Evolutionary conservation across 2,888 invertebrate genomes (phyloP).

Genomic region (Exocentrus adspersus): DNA sequence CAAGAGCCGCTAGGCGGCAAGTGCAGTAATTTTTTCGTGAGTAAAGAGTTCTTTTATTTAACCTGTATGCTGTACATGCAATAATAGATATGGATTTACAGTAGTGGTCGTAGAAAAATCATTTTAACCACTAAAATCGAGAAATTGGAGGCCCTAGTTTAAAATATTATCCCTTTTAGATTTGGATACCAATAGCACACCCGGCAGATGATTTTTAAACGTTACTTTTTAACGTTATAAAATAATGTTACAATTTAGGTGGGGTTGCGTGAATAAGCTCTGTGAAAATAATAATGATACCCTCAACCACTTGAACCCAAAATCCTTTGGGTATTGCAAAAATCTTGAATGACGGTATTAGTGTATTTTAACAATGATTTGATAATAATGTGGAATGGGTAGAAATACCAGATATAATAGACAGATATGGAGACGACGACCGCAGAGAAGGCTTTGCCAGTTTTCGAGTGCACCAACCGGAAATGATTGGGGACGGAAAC

Average conservation of each 20-base stretch:
- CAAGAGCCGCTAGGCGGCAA: too few species aligned
- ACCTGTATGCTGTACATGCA: too few species aligned
- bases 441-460: slow-evolving; percentile 54
- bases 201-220: background rate
- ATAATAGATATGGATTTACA: too few species aligned
- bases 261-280: slow-evolving; percentile 28
- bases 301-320: slow-evolving; percentile 34
- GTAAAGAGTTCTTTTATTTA: too few species aligned
- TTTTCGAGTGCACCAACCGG: slow-evolving; percentile 64
- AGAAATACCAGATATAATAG: slow-evolving; percentile 49
- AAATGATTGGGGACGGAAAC: slow-evolving; percentile 63
- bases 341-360: slow-evolving; percentile 35
- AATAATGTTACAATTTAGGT: background rate
- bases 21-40: too few species aligned
- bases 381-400: slow-evolving; percentile 44
- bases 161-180: too few species aligned
- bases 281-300: slow-evolving; percentile 26
- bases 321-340: slow-evolving; percentile 38
- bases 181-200: too few species aligned
- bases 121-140: too few species aligned
- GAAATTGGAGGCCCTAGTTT: too few species aligned
- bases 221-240: background rate
- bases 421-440: slow-evolving; percentile 52
- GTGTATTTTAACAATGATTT: slow-evolving; percentile 45
- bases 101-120: too few species aligned